Base-by-base conservation (phyloP, 2,888 invertebrate genomes). In the Parasteatoda lunata region DNA sequence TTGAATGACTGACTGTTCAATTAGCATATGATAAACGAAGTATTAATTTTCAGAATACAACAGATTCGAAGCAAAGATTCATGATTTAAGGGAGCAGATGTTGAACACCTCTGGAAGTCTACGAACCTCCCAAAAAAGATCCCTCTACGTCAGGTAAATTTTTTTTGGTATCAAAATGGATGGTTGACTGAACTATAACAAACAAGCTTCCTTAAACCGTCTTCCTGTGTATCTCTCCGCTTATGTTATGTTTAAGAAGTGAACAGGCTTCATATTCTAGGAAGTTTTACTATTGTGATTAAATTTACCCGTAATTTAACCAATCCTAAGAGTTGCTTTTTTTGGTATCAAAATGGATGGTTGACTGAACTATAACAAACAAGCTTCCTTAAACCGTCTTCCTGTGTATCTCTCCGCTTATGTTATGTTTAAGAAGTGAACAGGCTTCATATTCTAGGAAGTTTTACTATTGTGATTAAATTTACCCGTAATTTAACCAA, bases 41-140 rank as follows among this genome's bases (percentile, higher is more conserved):
- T 1, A 30, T 72, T n/a, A 79, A 78, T 84, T 90, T 91, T n/a
- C 90, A 93, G 99, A 99, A 91, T 99, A 98, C 93, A 98, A 98
- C 93, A 94, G 97, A 91, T 99, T 99, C 93, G 99, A 99, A 93
- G 98, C 98, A 51, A 97, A 98, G 93, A 98, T 99, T 92, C 98
- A 98, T 93, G 97, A 98, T 93, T 94, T 99, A 90, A 96, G 98
- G 92, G 98, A 98, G 92, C 97, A 98, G 92, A 88, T 88, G 88
- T 91, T 92, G 91, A 92, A 92, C 90, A 92, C 93, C 91, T 94
- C 94, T 89, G 97, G 98, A 91, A 98, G 97, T 85, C 94, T 98
- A 91, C 95, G 97, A 92, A 98, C 98, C 90, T 97, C 98, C 90
- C 98, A 98, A 93, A 98, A 98, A 93, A 94, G 96, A 91, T 97